These are phyloP conservation scores for Neosilurus hyrtlii DNA, from an alignment of 2,797 vertebrate species.

Conservation along the genomic window DNA sequence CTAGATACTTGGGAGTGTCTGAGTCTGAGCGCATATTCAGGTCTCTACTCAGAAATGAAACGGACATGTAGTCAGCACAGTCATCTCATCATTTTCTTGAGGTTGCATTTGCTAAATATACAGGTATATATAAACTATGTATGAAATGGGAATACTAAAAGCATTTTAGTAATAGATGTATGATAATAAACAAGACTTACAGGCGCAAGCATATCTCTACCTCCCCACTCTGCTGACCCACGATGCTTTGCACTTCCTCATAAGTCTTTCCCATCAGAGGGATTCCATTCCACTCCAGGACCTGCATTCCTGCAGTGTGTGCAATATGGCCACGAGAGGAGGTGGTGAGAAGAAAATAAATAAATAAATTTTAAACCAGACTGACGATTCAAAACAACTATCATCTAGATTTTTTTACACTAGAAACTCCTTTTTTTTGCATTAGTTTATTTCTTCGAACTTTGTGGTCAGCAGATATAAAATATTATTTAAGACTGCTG, in stretches of 20 bases:
- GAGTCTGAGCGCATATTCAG: constrained; percentile 93
- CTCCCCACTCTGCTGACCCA: constrained; percentile 90
- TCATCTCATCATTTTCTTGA: neutral
- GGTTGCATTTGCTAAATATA: neutral
- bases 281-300: constrained; percentile 96
- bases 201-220: constrained; percentile 98
- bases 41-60: constrained; percentile 78
- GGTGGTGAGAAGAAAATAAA: neutral
- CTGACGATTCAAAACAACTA: neutral
- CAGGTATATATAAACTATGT: neutral
- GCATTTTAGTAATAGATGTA: neutral
- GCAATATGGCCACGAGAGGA: constrained; percentile 2
- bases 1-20: constrained; percentile 88
- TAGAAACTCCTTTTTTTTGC: neutral
- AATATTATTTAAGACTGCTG: neutral
- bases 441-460: neutral
- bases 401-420: neutral
- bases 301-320: constrained; percentile 87
- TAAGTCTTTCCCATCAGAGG: constrained; percentile 92
- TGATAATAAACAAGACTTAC: constrained; percentile 79
- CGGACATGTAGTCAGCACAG: constrained; percentile 42
- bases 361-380: neutral
- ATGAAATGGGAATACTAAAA: neutral
- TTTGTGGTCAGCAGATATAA: constrained; percentile 1
- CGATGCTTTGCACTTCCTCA: constrained; percentile 93